Percentiles rank a stretch among this genome's conserved stretches.
Conservation (phyloP, 2,888 invertebrate species). For the Ctena decussata region DNA sequence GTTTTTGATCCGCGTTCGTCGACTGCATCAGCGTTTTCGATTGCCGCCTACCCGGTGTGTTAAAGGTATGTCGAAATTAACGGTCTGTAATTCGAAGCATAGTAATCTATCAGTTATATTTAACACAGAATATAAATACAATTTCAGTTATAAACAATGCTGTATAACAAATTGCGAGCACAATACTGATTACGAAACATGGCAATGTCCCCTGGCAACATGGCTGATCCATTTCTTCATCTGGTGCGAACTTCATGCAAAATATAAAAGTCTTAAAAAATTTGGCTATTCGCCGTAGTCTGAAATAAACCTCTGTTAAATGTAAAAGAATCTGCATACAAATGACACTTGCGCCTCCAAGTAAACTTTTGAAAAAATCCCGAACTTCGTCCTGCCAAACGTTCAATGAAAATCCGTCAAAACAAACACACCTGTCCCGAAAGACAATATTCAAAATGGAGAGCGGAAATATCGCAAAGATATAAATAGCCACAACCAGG, state of each 20-base stretch:
- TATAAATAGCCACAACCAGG: slow-evolving; percentile 27
- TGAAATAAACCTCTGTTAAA: neutral
- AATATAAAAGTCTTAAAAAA: neutral
- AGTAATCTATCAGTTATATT: no score
- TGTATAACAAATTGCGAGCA: slow-evolving; percentile 1
- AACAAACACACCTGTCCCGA: slow-evolving; percentile 27
- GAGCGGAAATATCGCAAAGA: slow-evolving; percentile 24
- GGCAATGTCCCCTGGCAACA: neutral
- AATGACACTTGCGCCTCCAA: slow-evolving; percentile 29
- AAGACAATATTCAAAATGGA: slow-evolving; percentile 35
- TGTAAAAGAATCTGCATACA: slow-evolving; percentile 21
- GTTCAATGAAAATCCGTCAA: slow-evolving; percentile 16
- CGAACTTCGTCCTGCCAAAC: slow-evolving; percentile 17
- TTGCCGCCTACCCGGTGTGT: no score
- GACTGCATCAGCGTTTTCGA: no score
- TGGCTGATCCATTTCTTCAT: neutral
- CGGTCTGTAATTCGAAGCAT: no score
- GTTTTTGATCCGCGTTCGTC: no score
- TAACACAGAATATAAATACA: slow-evolving; percentile 26
- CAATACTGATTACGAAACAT: slow-evolving; percentile 11
- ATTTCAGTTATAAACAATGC: slow-evolving; percentile 19
- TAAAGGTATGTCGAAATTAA: no score
- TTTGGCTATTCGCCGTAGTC: neutral
- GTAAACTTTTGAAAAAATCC: slow-evolving; percentile 20
- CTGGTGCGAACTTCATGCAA: neutral